Base-by-base conservation (phyloP, 2,797 vertebrate genomes). In the Neoniphon sammara region DNA sequence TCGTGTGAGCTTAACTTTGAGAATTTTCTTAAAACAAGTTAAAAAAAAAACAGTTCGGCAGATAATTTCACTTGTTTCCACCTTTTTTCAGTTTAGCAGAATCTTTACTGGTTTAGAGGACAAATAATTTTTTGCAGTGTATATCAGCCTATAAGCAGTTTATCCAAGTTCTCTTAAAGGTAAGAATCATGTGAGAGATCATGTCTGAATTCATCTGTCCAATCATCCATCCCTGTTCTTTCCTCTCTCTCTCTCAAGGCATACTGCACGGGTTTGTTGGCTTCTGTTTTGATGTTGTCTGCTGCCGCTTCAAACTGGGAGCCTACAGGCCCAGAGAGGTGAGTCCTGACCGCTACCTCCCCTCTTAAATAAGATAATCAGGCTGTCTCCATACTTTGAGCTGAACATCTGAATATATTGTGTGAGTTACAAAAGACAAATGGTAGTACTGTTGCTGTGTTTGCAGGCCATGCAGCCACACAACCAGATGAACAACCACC, bases 261-360 rank as follows among this genome's bases (percentile, higher is more conserved):
- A 96, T 98, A 95, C 90, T 98, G 83, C 96, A 98, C 14, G 92
- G 95, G 66, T 85, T 98, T 50, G 95, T 96, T 49, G 96, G 96
- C 83, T 96, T 96, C 90, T 93, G 94, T 77, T 95, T 96, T 49
- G 95, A 97, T 80, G 49, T 97, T 21, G 63, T 97, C 87, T 97
- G 95, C 93, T 98, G 96, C 81, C 96, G 95, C 84, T 95, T 97
- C 81, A 94, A 92, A 89, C 83, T 96, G 62, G 95, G 96, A 82
- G 91, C 91, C 62, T 93, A 92, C 79, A 93, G 86, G 79, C 89
- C 91, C 39, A 76, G 85, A 78, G 77, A 91, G 86, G 93, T 85
- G 81, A 83, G 85, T 39, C 46, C 31, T 21, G 31, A 34, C 11
- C 68, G 3, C 9, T 65, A 0, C 44, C 44, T 1, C 9, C 34